Percentiles rank a stretch among this genome's conserved stretches.
phyloP scores from a whole-genome alignment of 2,113 vertebrate species.

The Trochalopteron elliotii region DNA sequence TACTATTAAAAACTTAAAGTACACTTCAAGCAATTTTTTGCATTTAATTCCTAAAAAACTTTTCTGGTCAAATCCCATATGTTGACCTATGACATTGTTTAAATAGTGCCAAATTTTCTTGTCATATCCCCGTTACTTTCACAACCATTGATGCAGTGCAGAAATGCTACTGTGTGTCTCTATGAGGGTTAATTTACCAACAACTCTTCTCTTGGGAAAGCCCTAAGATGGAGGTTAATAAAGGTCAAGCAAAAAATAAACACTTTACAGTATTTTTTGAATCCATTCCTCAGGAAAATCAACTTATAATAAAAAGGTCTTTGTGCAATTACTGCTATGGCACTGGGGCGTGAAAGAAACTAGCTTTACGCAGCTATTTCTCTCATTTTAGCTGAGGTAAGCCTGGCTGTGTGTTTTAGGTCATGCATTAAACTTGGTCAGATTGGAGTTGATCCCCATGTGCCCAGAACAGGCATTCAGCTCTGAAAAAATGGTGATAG shows the following conservation, averaged over 20 bases:
- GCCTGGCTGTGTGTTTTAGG: slow-evolving; percentile 72
- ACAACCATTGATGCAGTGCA: slow-evolving; percentile 76
- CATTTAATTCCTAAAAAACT: slow-evolving; percentile 65
- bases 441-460: slow-evolving; percentile 73
- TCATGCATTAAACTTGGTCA: slow-evolving; percentile 70
- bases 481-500: slow-evolving; percentile 16
- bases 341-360: slow-evolving; percentile 96
- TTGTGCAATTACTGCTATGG: slow-evolving; percentile 94
- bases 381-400: slow-evolving; percentile 90
- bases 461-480: slow-evolving; percentile 68
- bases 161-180: slow-evolving; percentile 79
- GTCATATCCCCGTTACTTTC: slow-evolving; percentile 82
- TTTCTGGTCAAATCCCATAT: slow-evolving; percentile 70
- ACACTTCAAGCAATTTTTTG: slow-evolving; percentile 35
- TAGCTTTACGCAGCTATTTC: slow-evolving; percentile 84
- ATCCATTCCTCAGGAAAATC: slow-evolving; percentile 96
- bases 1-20: slow-evolving; percentile 54
- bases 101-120: slow-evolving; percentile 83
- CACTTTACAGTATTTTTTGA: slow-evolving; percentile 94
- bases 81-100: slow-evolving; percentile 78
- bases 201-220: slow-evolving; percentile 85
- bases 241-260: slow-evolving; percentile 98
- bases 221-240: slow-evolving; percentile 94
- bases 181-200: slow-evolving; percentile 86
- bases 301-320: slow-evolving; percentile 95